These are phyloP conservation scores for Dione juno DNA, from an alignment of 2,888 invertebrate genomes.

Conservation along the genomic window DNA sequence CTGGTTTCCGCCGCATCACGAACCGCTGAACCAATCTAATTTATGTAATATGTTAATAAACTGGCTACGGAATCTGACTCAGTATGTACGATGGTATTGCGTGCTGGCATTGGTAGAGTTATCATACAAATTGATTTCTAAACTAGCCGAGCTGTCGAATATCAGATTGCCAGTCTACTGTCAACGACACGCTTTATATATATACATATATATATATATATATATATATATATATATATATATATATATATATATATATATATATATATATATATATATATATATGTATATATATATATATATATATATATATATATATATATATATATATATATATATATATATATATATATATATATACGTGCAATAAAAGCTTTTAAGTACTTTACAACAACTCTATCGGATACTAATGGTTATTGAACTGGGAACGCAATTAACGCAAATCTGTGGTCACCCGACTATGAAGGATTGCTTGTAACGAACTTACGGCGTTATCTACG, in stretches of 20 bases:
- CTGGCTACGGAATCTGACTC: not conserved
- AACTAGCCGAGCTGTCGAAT: not conserved
- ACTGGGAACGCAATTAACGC: constrained; percentile 29
- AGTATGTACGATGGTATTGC: not conserved
- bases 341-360: too few species aligned
- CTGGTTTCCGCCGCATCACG: not conserved
- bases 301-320: too few species aligned
- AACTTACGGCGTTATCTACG: constrained; percentile 2
- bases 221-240: too few species aligned
- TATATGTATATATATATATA: not conserved
- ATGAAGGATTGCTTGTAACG: constrained; percentile 29
- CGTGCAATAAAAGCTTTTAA: not conserved
- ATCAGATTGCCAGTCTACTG: constrained; percentile 18
- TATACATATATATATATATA: too few species aligned
- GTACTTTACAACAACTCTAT: constrained; percentile 5
- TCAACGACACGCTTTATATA: constrained; percentile 10
- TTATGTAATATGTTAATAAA: not conserved
- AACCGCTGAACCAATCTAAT: not conserved
- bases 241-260: not conserved
- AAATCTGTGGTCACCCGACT: constrained; percentile 31
- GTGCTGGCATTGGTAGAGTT: not conserved
- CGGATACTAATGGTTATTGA: constrained; percentile 18
- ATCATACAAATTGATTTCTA: constrained; percentile 12
- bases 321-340: not conserved
- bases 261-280: too few species aligned